Base-by-base conservation (phyloP, 1,140 invertebrate genomes). In the Drosophila eugracilis region DNA sequence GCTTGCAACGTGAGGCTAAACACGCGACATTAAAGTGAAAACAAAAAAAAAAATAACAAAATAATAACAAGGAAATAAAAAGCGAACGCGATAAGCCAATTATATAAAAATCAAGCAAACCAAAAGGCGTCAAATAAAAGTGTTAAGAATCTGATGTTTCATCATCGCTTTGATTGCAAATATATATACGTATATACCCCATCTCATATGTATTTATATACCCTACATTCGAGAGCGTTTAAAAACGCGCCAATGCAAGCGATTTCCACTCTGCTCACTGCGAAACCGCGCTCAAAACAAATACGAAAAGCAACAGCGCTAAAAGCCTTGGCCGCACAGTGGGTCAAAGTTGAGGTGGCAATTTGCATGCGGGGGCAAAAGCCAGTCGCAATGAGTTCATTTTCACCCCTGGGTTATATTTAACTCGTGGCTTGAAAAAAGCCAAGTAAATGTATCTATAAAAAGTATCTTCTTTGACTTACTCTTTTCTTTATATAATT, bases 271-370 rank as follows among this genome's bases (percentile, higher is more conserved):
- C 28, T 6, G 4, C 26, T 39, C 50, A 10, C 34, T 17, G 34
- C 21, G 50, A 41, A 62, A 12, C 21, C 50, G 55, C 55, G 41
- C 24, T 39, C 15, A 28, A 71, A 71, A 44, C 37, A 49, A 72
- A 70, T 34, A 42, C 36, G 9, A 37, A 67, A 53, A 48, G 14
- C 28, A 54, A n/a, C n/a, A n/a, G n/a, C n/a, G n/a, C n/a, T n/a
- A 59, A 54, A 66, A 14, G 75, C 44, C 44, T 47, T 47, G 44
- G 44, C 9, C 44, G 44, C 83, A 85, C 81, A 88, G 73, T 85
- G 81, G 81, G 34, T 26, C 59, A 63, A 74, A 59, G 55, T 62
- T 59, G 21, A 72, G 21, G 10, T 41, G 36, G 22, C 21, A 12
- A 49, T 69, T 69, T 66, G 22, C 45, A 70, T 55, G 30, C 17